Conservation (phyloP, 2,113 vertebrate genomes). For the Eidolon helvum region DNA sequence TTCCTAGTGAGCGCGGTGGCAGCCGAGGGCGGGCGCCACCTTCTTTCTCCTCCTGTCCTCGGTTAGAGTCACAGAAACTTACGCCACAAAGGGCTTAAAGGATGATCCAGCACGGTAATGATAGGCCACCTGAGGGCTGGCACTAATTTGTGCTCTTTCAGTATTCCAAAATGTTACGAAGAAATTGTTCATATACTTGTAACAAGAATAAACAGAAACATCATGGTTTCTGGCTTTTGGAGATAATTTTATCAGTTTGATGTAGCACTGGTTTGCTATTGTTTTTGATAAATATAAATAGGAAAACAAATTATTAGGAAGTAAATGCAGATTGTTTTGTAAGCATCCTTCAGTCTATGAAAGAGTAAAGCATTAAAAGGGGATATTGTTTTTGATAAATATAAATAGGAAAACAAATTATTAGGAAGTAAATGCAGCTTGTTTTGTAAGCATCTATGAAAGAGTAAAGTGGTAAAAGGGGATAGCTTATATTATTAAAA, state of each 20-base stretch:
- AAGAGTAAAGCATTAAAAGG: not conserved
- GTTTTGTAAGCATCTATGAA: not conserved
- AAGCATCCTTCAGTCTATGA: not conserved
- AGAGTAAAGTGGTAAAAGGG: no score
- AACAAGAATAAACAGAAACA: not conserved
- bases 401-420: not conserved
- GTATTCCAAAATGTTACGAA: not conserved
- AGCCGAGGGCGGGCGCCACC: rapidly evolving
- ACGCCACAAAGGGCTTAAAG: not conserved
- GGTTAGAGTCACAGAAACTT: not conserved
- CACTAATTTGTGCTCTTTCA: not conserved
- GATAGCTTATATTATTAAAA: not conserved
- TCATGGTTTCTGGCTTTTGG: not conserved
- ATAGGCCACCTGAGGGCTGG: not conserved
- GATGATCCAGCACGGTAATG: not conserved
- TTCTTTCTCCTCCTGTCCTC: not conserved
- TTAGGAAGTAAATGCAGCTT: not conserved
- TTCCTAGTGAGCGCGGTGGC: no score
- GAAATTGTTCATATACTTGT: not conserved
- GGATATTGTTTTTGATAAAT: not conserved
- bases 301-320: not conserved
- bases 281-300: not conserved
- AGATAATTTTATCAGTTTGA: not conserved
- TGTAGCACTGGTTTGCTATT: not conserved
- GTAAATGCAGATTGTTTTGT: not conserved